These are phyloP conservation scores for Ctenicera cuprea DNA, from an alignment of 2,888 invertebrate genomes.

Conservation along the genomic window DNA sequence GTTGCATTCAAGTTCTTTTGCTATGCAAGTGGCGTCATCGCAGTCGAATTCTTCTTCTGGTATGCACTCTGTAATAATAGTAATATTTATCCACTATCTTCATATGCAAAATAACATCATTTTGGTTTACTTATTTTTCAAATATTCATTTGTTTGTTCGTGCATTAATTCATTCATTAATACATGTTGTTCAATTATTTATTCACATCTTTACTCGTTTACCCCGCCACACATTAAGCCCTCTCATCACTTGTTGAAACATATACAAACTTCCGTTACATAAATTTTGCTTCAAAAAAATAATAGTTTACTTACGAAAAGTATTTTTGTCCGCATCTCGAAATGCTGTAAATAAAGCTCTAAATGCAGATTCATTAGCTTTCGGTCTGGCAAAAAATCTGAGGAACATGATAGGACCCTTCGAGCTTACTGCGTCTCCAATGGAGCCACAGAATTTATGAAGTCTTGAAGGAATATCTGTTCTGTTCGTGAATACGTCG, in stretches of 20 bases:
- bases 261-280: no score
- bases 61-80: conserved; percentile 70
- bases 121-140: no score
- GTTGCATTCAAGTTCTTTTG: conserved; percentile 82
- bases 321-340: conserved; percentile 75
- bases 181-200: no score
- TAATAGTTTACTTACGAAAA: conserved; percentile 32
- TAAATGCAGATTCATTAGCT: conserved; percentile 77
- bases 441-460: conserved; percentile 91
- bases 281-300: no score
- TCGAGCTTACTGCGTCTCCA: conserved; percentile 84
- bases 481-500: conserved; percentile 81
- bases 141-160: no score
- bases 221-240: no score
- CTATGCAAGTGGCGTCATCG: conserved; percentile 92
- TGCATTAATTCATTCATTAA: no score
- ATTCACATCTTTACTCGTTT: no score
- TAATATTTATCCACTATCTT: conserved; percentile 8
- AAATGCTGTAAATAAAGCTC: conserved; percentile 85
- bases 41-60: conserved; percentile 83
- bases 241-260: no score
- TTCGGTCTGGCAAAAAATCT: conserved; percentile 82
- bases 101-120: no score
- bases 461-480: conserved; percentile 77
- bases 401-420: conserved; percentile 82